Base-by-base conservation (phyloP, 2,888 invertebrate genomes). In the Trachelus troglodyta region DNA sequence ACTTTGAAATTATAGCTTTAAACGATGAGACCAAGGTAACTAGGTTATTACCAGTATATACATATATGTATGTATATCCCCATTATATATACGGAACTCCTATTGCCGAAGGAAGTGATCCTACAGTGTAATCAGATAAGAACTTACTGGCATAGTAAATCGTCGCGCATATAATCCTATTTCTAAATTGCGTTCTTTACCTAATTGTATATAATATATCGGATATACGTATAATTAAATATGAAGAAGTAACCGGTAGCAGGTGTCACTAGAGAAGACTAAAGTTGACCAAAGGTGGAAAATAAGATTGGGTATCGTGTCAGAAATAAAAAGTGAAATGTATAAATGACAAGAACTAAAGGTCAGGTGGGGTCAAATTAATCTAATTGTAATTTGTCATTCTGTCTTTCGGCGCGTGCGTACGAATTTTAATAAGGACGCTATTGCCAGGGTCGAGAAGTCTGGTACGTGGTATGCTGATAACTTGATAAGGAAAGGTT, bases 11-110 rank as follows among this genome's bases (percentile, higher is more conserved):
- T 31, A 74, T 85, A 87, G 87, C 86, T 85, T 87, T 88, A 88
- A 87, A 84, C 77, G 40, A 85, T 81, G 85, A 87, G 87, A 87
- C 87, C 88, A 87, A 87, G 78, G 23, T 56, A 56, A 56, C 23
- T 56, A 56, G 23, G 23, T 23, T 23, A 56, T 56, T 84, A 84
- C 77, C 83, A 81, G 79, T 79, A 75, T 81, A 79, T 81, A 80
- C 79, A 80, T 85, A 87, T 83, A 85, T 83, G 84, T 82, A 71
- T 71, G 23, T 30, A 31, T 34, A 71, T 30, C 15, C 71, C 11
- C 30, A 30, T 31, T 71, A 71, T 71, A 71, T 15, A 23, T 40
- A 40, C 40, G 40, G 6, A 40, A 40, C 40, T 56, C 56, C 9
- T 56, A 56, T 84, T 83, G 82, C 77, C 69, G 79, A 79, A 76